Evolutionary conservation across 2,113 vertebrate genomes (phyloP).

Genomic region (Promerops cafer): DNA sequence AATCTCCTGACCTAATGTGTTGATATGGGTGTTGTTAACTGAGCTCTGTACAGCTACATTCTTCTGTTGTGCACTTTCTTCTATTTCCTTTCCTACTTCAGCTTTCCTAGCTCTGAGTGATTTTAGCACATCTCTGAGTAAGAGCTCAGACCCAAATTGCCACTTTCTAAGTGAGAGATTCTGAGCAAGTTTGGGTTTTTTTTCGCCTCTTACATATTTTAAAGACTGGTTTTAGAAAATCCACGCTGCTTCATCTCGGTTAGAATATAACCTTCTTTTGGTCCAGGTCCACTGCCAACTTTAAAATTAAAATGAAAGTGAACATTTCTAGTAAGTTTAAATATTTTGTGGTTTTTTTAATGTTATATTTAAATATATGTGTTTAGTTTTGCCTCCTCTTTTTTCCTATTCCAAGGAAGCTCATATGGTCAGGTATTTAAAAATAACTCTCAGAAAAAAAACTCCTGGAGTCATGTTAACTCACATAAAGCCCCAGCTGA

Average conservation of each 20-base stretch:
- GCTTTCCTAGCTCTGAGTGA: constrained; percentile 14
- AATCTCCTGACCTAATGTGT: background rate
- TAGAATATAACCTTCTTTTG: constrained; percentile 35
- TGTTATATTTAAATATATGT: constrained; percentile 45
- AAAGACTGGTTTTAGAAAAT: constrained; percentile 11
- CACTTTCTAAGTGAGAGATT: constrained; percentile 35
- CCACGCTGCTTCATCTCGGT: background rate
- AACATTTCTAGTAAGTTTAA: constrained; percentile 31
- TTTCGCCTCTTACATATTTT: background rate
- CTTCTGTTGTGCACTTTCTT: background rate
- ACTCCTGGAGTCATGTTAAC: background rate
- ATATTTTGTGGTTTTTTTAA: constrained; percentile 15
- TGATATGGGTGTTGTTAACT: background rate
- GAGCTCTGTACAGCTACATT: background rate
- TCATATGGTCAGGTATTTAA: constrained; percentile 42
- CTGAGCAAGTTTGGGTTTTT: background rate
- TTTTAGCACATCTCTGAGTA: constrained; percentile 58
- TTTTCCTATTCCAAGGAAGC: constrained; percentile 48
- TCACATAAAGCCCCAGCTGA: background rate
- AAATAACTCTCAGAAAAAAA: constrained; percentile 40
- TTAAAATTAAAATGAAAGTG: constrained; percentile 37
- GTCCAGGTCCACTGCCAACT: background rate
- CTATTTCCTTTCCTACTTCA: constrained; percentile 22
- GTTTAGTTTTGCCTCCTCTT: constrained; percentile 31
- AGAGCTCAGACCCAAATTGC: constrained; percentile 63